phyloP scores from a whole-genome alignment of 2,797 vertebrate genomes.

The Hyperoplus immaculatus region DNA sequence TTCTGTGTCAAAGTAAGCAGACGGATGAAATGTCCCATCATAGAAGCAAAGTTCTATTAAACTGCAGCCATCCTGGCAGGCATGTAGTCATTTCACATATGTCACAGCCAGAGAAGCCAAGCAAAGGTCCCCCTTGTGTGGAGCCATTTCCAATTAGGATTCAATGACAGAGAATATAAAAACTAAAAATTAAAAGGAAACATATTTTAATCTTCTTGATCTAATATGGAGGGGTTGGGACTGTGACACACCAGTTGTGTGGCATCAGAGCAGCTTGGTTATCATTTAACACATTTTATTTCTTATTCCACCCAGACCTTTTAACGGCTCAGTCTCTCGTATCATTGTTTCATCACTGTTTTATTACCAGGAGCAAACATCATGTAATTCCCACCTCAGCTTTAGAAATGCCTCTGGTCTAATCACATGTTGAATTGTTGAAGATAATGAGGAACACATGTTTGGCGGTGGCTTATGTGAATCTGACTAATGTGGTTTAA shows the following conservation, averaged over 20 bases:
- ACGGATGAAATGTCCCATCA: slow-evolving; percentile 36
- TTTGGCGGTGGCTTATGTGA: slow-evolving; percentile 54
- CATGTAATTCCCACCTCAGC: slow-evolving; percentile 46
- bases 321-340: slow-evolving; percentile 22
- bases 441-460: slow-evolving; percentile 70
- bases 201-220: slow-evolving; percentile 30
- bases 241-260: slow-evolving; percentile 52
- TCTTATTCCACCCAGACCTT: slow-evolving; percentile 53
- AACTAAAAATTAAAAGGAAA: slow-evolving; percentile 35
- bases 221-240: slow-evolving; percentile 34
- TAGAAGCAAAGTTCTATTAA: background rate
- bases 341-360: slow-evolving; percentile 40
- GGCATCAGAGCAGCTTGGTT: slow-evolving; percentile 42
- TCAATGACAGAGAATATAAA: slow-evolving; percentile 34
- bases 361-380: slow-evolving; percentile 54
- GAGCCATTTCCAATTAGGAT: slow-evolving; percentile 46
- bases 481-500: slow-evolving; percentile 50
- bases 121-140: slow-evolving; percentile 19
- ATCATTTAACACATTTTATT: slow-evolving; percentile 36
- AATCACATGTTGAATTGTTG: slow-evolving; percentile 52
- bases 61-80: slow-evolving; percentile 30
- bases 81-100: slow-evolving; percentile 48
- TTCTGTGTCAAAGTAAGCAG: slow-evolving; percentile 37
- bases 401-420: slow-evolving; percentile 42
- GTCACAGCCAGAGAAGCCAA: slow-evolving; percentile 23